Evolutionary conservation across 30 jellyfish, hydroid and myxozoan species (phyloP), one percentile per base, ranked within the genome.

Genomic region (Aurelia sp.): DNA sequence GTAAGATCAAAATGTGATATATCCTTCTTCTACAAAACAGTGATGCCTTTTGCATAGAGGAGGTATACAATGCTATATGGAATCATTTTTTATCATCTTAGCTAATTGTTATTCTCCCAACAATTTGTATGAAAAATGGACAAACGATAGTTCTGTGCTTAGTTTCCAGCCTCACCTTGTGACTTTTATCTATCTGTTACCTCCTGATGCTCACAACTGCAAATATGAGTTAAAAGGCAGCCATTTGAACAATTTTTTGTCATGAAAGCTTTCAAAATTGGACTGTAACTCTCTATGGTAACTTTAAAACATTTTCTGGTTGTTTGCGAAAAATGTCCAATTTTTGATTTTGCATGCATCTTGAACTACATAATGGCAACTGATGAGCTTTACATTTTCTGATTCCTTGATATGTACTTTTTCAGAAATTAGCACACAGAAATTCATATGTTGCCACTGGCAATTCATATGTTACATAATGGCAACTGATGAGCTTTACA

Each of bases 361-460:
- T 59, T 59, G 68, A 59, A 59, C 68, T 6, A 59, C 68, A 59
- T 10, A 6, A 59, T 10, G 27, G 31, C 22, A 59, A 59, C 12
- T 59, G 68, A 59, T 59, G 68, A 59, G 68, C 68, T 21, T 59
- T 59, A 10, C 31, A n/a, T n/a, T n/a, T n/a, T n/a, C n/a, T n/a
- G n/a, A n/a, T n/a, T n/a, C n/a, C n/a, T n/a, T n/a, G n/a, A n/a
- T n/a, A n/a, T n/a, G n/a, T n/a, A n/a, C n/a, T n/a, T n/a, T n/a
- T n/a, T n/a, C n/a, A n/a, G n/a, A n/a, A n/a, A n/a, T n/a, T n/a
- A n/a, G n/a, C n/a, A n/a, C n/a, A n/a, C n/a, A n/a, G n/a, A n/a
- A n/a, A n/a, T n/a, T n/a, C n/a, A n/a, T n/a, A n/a, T n/a, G n/a
- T n/a, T n/a, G n/a, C n/a, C n/a, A n/a, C n/a, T n/a, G n/a, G n/a